Evolutionary conservation across 1,140 invertebrate species (phyloP).

Genomic region (Planococcus citri): DNA sequence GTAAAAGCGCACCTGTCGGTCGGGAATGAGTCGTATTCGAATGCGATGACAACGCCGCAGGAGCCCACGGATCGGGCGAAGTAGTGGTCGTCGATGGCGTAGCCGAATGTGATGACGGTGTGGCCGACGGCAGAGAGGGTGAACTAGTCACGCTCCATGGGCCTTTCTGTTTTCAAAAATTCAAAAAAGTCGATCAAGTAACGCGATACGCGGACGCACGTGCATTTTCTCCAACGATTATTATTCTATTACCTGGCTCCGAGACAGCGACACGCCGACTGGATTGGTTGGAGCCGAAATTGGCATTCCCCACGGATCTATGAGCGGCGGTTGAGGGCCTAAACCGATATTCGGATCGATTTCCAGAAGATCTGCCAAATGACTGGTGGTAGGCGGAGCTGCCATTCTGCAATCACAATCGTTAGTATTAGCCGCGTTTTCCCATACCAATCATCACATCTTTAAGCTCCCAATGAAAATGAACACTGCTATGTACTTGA

Average conservation of each 20-base stretch:
- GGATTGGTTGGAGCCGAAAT: conserved; percentile 6
- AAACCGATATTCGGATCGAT: conserved; percentile 47
- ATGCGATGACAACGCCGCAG: conserved; percentile 23
- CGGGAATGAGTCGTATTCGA: neutral
- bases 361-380: conserved; percentile 68
- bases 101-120: neutral
- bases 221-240: no score
- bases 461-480: no score
- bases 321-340: conserved; percentile 25
- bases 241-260: neutral
- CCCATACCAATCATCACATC: no score
- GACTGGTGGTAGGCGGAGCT: conserved; percentile 37
- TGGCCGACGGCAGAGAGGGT: neutral
- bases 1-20: no score
- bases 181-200: neutral
- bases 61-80: conserved; percentile 32
- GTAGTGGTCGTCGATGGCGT: conserved; percentile 24
- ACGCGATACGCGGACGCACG: no score
- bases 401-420: neutral
- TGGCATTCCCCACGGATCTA: conserved; percentile 42
- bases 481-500: conserved; percentile 48
- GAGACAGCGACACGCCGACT: neutral
- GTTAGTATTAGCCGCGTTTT: no score
- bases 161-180: neutral
- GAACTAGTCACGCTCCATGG: conserved; percentile 1